Evolutionary conservation across 2,797 vertebrate species (phyloP).

Genomic region (Scyliorhinus canicula): DNA sequence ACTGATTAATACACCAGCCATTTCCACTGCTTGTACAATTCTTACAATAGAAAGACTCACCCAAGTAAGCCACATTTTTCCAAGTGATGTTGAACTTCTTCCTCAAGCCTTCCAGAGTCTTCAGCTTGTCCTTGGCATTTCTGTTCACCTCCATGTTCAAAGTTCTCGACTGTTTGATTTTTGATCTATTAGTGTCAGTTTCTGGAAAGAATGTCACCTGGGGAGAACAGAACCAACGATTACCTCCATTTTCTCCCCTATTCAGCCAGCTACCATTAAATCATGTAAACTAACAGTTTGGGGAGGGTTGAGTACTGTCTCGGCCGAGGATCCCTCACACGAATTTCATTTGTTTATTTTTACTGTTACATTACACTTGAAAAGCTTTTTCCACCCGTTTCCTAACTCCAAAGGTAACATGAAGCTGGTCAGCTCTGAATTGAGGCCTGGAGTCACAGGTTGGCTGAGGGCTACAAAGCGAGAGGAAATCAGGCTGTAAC

Average conservation of each 20-base stretch:
- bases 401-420: background rate
- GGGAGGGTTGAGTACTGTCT: background rate
- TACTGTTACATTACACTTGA: background rate
- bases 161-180: no score
- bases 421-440: background rate
- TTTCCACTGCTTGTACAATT: background rate
- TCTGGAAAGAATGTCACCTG: constrained; percentile 76
- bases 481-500: background rate
- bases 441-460: background rate
- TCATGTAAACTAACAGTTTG: background rate
- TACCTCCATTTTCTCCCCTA: background rate
- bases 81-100: constrained; percentile 61
- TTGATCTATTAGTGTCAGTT: constrained; percentile 49
- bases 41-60: constrained; percentile 53
- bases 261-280: background rate
- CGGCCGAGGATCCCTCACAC: background rate
- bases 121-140: constrained; percentile 56
- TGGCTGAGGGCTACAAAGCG: background rate
- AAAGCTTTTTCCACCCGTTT: background rate
- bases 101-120: constrained; percentile 54
- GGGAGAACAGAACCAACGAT: background rate
- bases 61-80: constrained; percentile 84
- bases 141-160: constrained; percentile 43
- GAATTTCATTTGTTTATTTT: background rate
- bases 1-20: background rate